A percentile compares a stretch with the other conserved stretches of the same genome.
Evolutionary conservation across 2,797 vertebrate genomes (phyloP).

Genomic region (Mastacembelus armatus): DNA sequence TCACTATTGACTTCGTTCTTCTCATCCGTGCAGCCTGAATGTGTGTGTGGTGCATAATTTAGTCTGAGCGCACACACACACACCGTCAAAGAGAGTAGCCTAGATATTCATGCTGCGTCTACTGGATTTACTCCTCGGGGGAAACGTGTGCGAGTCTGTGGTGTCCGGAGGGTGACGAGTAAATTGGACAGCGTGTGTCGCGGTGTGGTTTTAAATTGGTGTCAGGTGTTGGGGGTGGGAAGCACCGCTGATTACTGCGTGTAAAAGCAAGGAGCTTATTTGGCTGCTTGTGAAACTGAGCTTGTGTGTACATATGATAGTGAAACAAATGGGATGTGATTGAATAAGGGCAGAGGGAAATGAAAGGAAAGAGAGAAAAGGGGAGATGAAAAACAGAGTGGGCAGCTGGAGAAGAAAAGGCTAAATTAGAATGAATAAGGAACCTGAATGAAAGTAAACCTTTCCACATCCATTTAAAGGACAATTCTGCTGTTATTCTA

Average conservation of each 20-base stretch:
- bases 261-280: conserved; percentile 33
- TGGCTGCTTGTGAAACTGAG: conserved; percentile 47
- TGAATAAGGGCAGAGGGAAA: conserved; percentile 73
- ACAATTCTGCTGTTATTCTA: neutral
- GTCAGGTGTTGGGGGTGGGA: conserved; percentile 54
- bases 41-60: conserved; percentile 51
- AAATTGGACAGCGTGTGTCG: conserved; percentile 55
- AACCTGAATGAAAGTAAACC: conserved; percentile 7
- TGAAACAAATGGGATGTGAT: conserved; percentile 75
- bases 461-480: conserved; percentile 1
- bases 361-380: conserved; percentile 36
- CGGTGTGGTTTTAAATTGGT: conserved; percentile 46
- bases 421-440: conserved; percentile 9
- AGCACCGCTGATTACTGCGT: conserved; percentile 24
- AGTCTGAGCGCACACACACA: conserved; percentile 44
- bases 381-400: conserved; percentile 21
- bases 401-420: conserved; percentile 5
- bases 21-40: conserved; percentile 23
- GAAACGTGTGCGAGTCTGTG: conserved; percentile 24
- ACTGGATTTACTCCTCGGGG: conserved; percentile 57
- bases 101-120: conserved; percentile 47
- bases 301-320: conserved; percentile 28
- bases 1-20: conserved; percentile 64
- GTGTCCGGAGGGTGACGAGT: conserved; percentile 38
- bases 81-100: conserved; percentile 38